Evolutionary conservation across 2,888 invertebrate genomes (phyloP).

Genomic region (Aphidius colemani): DNA sequence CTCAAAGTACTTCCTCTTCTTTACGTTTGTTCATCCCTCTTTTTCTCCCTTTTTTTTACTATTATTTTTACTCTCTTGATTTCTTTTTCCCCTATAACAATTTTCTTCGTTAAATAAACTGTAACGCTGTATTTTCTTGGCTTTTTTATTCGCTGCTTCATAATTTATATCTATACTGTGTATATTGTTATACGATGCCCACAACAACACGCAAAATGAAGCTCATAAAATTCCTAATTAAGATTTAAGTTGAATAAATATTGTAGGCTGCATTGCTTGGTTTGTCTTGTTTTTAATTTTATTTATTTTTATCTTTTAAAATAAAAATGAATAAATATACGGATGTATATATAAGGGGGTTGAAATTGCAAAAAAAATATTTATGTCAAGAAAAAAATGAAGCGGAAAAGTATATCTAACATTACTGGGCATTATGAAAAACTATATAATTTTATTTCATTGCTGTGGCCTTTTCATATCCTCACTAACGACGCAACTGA

Average conservation of each 20-base stretch:
- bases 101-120: too few species aligned
- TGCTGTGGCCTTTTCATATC: slow-evolving; percentile 17
- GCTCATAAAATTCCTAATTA: slow-evolving; percentile 22
- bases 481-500: slow-evolving; percentile 17
- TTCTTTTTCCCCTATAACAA: neutral
- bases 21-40: slow-evolving; percentile 5
- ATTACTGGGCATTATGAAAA: slow-evolving; percentile 11
- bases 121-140: too few species aligned
- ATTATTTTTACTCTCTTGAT: neutral
- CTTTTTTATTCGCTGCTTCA: too few species aligned
- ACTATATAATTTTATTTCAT: slow-evolving; percentile 16
- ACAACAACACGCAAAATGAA: slow-evolving; percentile 8
- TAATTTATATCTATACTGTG: too few species aligned
- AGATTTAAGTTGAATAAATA: slow-evolving; percentile 23
- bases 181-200: too few species aligned
- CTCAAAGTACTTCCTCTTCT: slow-evolving; percentile 12
- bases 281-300: neutral
- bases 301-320: neutral
- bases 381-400: too few species aligned
- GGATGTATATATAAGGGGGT: neutral
- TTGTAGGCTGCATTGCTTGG: slow-evolving; percentile 9
- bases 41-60: neutral
- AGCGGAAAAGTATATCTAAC: too few species aligned
- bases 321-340: neutral
- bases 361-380: too few species aligned